These are phyloP conservation scores for Gastracanthus pulcherrimus DNA, from an alignment of 2,888 invertebrate species.

Conservation along the genomic window DNA sequence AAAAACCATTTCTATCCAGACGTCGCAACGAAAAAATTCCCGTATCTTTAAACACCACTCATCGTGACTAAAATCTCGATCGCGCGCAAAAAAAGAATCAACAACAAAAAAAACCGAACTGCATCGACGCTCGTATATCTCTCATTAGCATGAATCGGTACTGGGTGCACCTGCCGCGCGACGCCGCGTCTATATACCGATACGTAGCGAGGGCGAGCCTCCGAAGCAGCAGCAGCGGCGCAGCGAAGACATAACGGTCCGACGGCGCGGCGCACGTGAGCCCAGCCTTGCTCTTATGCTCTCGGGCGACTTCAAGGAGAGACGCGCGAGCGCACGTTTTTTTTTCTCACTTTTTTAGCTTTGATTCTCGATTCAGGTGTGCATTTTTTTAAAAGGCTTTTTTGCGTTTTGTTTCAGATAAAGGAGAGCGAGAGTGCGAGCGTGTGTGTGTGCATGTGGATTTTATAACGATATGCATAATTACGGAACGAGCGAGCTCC, in stretches of 20 bases:
- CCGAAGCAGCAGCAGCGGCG: constrained; percentile 71
- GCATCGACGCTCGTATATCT: background rate
- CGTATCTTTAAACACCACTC: no score
- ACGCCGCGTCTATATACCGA: background rate
- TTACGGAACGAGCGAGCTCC: constrained; percentile 67
- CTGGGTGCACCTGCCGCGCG: background rate
- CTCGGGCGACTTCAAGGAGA: constrained; percentile 46
- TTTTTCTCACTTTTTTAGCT: background rate
- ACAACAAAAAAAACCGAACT: background rate
- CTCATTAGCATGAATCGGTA: constrained; percentile 20
- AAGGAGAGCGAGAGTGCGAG: constrained; percentile 56
- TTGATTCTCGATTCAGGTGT: no score
- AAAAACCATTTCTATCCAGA: no score
- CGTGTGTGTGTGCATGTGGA: constrained; percentile 54
- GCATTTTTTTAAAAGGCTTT: constrained; percentile 2
- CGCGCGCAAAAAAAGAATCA: background rate
- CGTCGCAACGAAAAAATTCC: no score
- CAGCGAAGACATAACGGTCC: constrained; percentile 71
- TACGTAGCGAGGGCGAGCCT: constrained; percentile 67
- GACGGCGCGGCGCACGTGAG: constrained; percentile 53
- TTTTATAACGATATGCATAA: constrained; percentile 75
- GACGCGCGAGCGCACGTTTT: constrained; percentile 5
- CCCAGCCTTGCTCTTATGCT: constrained; percentile 56
- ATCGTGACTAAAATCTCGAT: no score
- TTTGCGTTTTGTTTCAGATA: constrained; percentile 32